Percentiles rank a stretch among this genome's conserved stretches.
Evolutionary conservation across 2,797 vertebrate genomes (phyloP).

Genomic region (Trichosurus vulpecula): DNA sequence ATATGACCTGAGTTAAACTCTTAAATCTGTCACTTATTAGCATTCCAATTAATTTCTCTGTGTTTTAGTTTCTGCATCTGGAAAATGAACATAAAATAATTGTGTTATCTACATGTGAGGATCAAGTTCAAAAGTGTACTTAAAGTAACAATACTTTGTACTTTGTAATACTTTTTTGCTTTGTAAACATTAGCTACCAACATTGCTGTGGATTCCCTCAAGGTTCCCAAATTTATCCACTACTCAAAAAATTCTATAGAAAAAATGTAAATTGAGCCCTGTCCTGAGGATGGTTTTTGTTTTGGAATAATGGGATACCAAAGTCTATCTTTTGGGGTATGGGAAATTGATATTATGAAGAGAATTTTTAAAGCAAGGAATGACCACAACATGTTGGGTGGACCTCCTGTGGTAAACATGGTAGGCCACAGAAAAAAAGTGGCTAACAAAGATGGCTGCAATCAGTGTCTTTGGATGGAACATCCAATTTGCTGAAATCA

Average conservation of each 20-base stretch:
- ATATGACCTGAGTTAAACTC: not conserved
- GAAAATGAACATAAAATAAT: not conserved
- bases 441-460: not conserved
- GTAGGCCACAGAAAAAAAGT: not conserved
- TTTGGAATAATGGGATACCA: not conserved
- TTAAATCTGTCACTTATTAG: not conserved
- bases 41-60: not conserved
- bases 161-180: too few relatives aligned
- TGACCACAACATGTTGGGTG: not conserved
- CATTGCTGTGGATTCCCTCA: not conserved
- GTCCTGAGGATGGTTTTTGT: not conserved
- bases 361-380: not conserved
- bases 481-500: not conserved
- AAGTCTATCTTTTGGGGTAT: not conserved
- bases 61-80: not conserved
- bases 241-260: not conserved
- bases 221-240: not conserved
- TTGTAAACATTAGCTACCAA: not conserved
- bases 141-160: not conserved
- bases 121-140: not conserved
- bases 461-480: not conserved
- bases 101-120: not conserved
- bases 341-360: not conserved
- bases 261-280: not conserved
- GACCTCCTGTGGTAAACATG: not conserved